A percentile compares a stretch with the other conserved stretches of the same genome.
Evolutionary conservation across 2,797 vertebrate genomes (phyloP).

Genomic region (Falco berigora): DNA sequence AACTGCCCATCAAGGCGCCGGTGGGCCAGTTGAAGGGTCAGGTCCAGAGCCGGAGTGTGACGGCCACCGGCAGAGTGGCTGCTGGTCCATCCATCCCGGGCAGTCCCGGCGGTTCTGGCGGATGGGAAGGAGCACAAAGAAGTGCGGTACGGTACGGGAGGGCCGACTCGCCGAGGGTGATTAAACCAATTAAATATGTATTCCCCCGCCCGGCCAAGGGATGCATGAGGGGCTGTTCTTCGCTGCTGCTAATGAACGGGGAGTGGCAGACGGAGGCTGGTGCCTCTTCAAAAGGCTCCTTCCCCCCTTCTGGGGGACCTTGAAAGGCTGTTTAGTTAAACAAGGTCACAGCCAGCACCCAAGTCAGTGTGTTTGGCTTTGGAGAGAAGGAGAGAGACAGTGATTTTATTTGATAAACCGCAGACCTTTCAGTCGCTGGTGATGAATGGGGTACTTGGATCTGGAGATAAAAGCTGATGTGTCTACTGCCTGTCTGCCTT

Average conservation of each 20-base stretch:
- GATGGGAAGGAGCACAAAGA: constrained; percentile 32
- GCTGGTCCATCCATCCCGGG: background rate
- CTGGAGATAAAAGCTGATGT: constrained; percentile 33
- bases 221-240: background rate
- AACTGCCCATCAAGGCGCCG: background rate
- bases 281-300: background rate
- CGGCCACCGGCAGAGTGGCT: background rate
- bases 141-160: background rate
- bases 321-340: constrained; percentile 31
- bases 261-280: background rate
- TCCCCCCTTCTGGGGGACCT: background rate
- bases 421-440: background rate
- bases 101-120: background rate
- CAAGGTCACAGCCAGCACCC: constrained; percentile 26
- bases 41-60: background rate
- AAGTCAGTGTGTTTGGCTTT: background rate
- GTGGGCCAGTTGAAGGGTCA: background rate
- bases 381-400: constrained; percentile 10
- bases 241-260: background rate
- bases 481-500: constrained; percentile 41
- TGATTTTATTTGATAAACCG: constrained; percentile 43
- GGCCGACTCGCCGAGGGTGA: background rate
- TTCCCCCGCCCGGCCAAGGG: background rate
- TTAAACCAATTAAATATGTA: constrained; percentile 41
- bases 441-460: constrained; percentile 34